phyloP scores from a whole-genome alignment of 1,140 invertebrate species.

The Euwallacea similis region DNA sequence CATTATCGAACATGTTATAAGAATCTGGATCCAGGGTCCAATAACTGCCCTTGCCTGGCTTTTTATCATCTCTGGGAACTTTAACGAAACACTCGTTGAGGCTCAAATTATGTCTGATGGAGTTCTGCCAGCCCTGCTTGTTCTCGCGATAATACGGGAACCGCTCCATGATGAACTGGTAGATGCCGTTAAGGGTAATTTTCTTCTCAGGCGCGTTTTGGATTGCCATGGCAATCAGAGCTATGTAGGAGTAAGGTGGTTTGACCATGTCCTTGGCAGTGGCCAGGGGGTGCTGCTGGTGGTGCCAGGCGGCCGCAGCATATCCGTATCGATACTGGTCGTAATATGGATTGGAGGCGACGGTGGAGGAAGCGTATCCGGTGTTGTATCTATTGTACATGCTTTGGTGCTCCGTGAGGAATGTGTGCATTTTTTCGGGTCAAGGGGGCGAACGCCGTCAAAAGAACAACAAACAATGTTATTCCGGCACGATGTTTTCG shows the following conservation, averaged over 20 bases:
- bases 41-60: conserved; percentile 94
- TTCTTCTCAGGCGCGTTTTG: conserved; percentile 90
- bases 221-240: conserved; percentile 97
- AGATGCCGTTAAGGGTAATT: conserved; percentile 96
- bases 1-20: conserved; percentile 99
- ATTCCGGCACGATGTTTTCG: conserved; percentile 51
- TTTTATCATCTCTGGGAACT: conserved; percentile 88
- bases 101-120: conserved; percentile 94
- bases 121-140: conserved; percentile 95
- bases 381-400: conserved; percentile 61
- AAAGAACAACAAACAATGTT: conserved; percentile 47
- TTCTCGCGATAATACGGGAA: conserved; percentile 98
- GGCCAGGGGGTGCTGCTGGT: conserved; percentile 71
- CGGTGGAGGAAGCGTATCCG: conserved; percentile 49
- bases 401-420: conserved; percentile 83
- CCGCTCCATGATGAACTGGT: conserved; percentile 97
- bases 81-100: conserved; percentile 99
- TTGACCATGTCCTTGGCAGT: conserved; percentile 87
- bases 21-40: conserved; percentile 97
- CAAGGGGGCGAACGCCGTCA: conserved; percentile 39
- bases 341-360: conserved; percentile 61
- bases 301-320: conserved; percentile 61
- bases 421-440: conserved; percentile 73
- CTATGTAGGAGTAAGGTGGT: conserved; percentile 97
- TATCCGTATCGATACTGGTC: conserved; percentile 79